Percentiles rank a stretch among this genome's conserved stretches.
Conservation (phyloP, 2,797 vertebrate species). For the Trematomus bernacchii region DNA sequence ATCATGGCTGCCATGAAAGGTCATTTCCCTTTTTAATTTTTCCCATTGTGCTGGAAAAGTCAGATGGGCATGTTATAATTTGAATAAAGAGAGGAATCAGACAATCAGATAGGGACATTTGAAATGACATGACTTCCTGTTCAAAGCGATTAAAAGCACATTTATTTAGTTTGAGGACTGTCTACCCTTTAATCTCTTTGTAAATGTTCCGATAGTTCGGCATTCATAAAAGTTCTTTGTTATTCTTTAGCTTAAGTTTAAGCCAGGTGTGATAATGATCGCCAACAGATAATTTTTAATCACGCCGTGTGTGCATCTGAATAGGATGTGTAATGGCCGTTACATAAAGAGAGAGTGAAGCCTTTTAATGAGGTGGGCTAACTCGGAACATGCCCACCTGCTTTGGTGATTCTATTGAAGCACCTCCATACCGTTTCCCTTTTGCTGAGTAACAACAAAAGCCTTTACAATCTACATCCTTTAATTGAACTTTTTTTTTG, state of each 20-base stretch:
- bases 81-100: slow-evolving; percentile 89
- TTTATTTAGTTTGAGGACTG: slow-evolving; percentile 88
- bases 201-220: slow-evolving; percentile 83
- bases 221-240: slow-evolving; percentile 85
- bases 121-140: slow-evolving; percentile 89
- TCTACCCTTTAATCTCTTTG: slow-evolving; percentile 87
- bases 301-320: slow-evolving; percentile 83
- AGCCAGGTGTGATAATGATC: slow-evolving; percentile 87
- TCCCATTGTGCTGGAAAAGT: slow-evolving; percentile 87
- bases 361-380: slow-evolving; percentile 86
- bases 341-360: slow-evolving; percentile 82
- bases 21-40: slow-evolving; percentile 89
- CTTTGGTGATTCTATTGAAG: slow-evolving; percentile 85
- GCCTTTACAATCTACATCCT: slow-evolving; percentile 82
- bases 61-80: slow-evolving; percentile 91
- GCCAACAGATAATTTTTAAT: slow-evolving; percentile 88
- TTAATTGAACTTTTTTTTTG: slow-evolving; percentile 82
- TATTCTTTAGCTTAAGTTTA: slow-evolving; percentile 86
- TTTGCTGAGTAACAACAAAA: slow-evolving; percentile 83
- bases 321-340: slow-evolving; percentile 84
- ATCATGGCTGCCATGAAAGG: slow-evolving; percentile 86
- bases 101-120: slow-evolving; percentile 88
- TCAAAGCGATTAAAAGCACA: slow-evolving; percentile 88
- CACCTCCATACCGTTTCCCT: slow-evolving; percentile 79
- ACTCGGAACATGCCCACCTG: slow-evolving; percentile 85